These are phyloP conservation scores for Marisa cornuarietis DNA, from an alignment of 1,140 invertebrate genomes.

Conservation along the genomic window DNA sequence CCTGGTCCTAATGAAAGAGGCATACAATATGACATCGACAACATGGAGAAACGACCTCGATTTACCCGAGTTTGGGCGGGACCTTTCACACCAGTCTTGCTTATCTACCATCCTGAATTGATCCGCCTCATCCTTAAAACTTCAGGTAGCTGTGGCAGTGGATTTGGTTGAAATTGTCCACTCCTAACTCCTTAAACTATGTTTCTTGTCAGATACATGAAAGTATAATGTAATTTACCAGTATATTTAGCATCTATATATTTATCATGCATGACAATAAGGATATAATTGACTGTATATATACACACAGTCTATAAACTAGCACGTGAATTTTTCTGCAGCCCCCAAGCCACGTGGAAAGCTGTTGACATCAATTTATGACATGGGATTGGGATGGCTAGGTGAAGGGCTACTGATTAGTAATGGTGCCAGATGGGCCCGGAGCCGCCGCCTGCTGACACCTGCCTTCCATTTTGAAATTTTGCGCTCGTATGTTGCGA, in stretches of 20 bases:
- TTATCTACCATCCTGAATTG: conserved; percentile 18
- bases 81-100: conserved; percentile 7
- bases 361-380: conserved; percentile 19
- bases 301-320: too few species aligned
- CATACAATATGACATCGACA: conserved; percentile 20
- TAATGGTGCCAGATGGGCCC: conserved; percentile 80
- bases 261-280: too few species aligned
- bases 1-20: conserved; percentile 32
- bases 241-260: too few species aligned
- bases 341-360: conserved; percentile 22
- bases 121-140: conserved; percentile 19
- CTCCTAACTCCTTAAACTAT: too few species aligned
- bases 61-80: conserved; percentile 19
- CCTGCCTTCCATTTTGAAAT: conserved; percentile 91
- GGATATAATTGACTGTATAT: too few species aligned
- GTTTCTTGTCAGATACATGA: too few species aligned
- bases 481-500: conserved; percentile 81
- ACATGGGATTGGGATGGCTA: conserved; percentile 31
- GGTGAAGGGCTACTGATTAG: conserved; percentile 59
- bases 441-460: conserved; percentile 83
- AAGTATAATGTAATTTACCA: too few species aligned
- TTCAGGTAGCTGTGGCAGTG: conserved; percentile 15
- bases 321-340: not conserved
- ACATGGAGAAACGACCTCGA: conserved; percentile 1
- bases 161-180: too few species aligned